phyloP scores from a whole-genome alignment of 2,113 vertebrate species.

The Hucho hucho region DNA sequence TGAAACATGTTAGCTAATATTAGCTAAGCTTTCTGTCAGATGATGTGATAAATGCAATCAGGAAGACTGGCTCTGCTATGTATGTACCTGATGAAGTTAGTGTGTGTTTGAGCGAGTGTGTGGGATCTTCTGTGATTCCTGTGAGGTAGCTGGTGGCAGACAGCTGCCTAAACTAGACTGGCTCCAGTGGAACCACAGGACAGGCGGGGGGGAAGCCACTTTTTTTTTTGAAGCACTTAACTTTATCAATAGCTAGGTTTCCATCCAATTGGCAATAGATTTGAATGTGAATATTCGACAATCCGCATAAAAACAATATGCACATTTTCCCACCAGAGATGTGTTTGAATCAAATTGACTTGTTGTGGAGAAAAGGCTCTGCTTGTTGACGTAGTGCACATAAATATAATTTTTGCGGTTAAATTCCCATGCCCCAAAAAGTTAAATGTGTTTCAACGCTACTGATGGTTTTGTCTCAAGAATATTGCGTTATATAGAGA shows the following conservation, averaged over 20 bases:
- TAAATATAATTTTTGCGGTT: too few relatives aligned
- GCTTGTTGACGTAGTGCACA: too few relatives aligned
- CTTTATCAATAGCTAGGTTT: conserved; percentile 15
- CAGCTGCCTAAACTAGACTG: not conserved
- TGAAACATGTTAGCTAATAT: conserved; percentile 13
- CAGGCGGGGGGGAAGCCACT: conserved; percentile 51
- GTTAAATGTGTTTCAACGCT: too few relatives aligned
- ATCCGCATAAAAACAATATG: too few relatives aligned
- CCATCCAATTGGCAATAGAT: too few relatives aligned
- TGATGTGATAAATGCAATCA: conserved; percentile 17
- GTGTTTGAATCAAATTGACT: too few relatives aligned
- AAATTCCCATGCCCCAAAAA: too few relatives aligned
- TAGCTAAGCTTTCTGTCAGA: conserved; percentile 20
- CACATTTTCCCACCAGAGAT: too few relatives aligned
- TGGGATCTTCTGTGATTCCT: conserved; percentile 15
- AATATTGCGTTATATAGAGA: too few relatives aligned
- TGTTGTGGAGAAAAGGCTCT: too few relatives aligned
- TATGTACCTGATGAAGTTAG: not conserved
- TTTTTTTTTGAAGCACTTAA: conserved; percentile 36
- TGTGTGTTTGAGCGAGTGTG: not conserved
- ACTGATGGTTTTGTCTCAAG: too few relatives aligned
- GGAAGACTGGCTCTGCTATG: not conserved
- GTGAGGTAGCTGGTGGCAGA: conserved; percentile 42
- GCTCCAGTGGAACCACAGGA: conserved; percentile 37
- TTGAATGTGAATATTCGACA: too few relatives aligned